These are phyloP conservation scores for Zoanthus gigantus DNA, from an alignment of 92 coral and sea anemone genomes.

Conservation along the genomic window DNA sequence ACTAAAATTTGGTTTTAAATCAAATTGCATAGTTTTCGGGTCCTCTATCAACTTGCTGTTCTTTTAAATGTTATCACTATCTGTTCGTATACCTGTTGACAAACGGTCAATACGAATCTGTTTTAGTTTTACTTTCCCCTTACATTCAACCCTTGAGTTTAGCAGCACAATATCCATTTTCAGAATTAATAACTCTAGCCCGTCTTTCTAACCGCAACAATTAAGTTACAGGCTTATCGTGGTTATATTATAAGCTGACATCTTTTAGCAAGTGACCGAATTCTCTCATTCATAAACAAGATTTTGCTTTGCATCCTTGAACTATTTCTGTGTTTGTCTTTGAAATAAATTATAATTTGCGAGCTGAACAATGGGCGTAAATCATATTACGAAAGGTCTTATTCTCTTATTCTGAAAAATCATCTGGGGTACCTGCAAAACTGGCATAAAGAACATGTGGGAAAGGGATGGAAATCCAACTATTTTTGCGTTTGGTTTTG, in stretches of 20 bases:
- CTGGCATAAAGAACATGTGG: not conserved
- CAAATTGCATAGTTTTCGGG: not conserved
- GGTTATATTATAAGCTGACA: too few relatives aligned
- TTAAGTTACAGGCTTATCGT: too few relatives aligned
- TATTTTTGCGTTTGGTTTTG: not conserved
- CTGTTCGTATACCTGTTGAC: not conserved
- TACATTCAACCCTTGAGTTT: not conserved
- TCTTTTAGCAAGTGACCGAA: too few relatives aligned
- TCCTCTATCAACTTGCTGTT: not conserved
- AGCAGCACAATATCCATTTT: not conserved
- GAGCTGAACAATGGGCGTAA: not conserved
- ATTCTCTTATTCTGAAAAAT: not conserved
- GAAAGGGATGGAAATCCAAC: not conserved
- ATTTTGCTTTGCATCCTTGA: too few relatives aligned
- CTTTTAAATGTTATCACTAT: conserved; percentile 5
- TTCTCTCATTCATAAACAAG: too few relatives aligned
- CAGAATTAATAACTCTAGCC: too few relatives aligned
- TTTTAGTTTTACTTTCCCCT: not conserved
- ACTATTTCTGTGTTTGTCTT: too few relatives aligned
- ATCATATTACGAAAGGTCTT: not conserved
- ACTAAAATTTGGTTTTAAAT: not conserved
- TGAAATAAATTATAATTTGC: too few relatives aligned
- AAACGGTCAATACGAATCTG: not conserved
- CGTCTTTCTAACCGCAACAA: too few relatives aligned
- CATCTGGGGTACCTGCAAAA: not conserved